These are phyloP conservation scores for Coryphaenoides rupestris DNA, from an alignment of 2,113 vertebrate genomes.

Conservation along the genomic window DNA sequence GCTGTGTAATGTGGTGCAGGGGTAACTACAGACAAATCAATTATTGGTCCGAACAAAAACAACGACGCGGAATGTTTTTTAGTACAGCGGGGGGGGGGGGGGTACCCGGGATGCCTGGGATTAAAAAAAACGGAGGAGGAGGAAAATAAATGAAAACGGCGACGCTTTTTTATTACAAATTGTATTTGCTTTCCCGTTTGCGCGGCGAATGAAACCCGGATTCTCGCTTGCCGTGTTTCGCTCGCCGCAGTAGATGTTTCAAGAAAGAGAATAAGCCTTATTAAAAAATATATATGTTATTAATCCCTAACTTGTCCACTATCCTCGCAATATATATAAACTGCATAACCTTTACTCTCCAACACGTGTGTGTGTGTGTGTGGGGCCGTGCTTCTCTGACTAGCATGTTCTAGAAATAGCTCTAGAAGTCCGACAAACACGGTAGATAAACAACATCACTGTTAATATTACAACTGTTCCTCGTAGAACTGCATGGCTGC, in stretches of 20 bases:
- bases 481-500: too few relatives aligned
- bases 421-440: too few relatives aligned
- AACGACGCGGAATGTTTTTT: slow-evolving; percentile 11
- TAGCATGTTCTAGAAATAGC: too few relatives aligned
- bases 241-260: slow-evolving; percentile 59
- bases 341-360: too few relatives aligned
- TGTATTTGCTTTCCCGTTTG: slow-evolving; percentile 63
- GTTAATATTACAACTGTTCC: too few relatives aligned
- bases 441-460: too few relatives aligned
- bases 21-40: slow-evolving; percentile 34
- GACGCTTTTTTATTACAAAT: slow-evolving; percentile 53
- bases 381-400: too few relatives aligned
- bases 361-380: too few relatives aligned
- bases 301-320: slow-evolving; percentile 44
- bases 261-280: slow-evolving; percentile 38
- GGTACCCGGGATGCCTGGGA: too few relatives aligned
- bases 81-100: too few relatives aligned
- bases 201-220: slow-evolving; percentile 62
- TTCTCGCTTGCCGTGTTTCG: slow-evolving; percentile 53
- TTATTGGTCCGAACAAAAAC: slow-evolving; percentile 37
- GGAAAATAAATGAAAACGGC: slow-evolving; percentile 27
- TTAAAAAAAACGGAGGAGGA: too few relatives aligned
- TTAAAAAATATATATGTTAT: slow-evolving; percentile 34
- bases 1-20: slow-evolving; percentile 34
- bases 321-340: slow-evolving; percentile 19